Evolutionary conservation across 2,888 invertebrate species (phyloP), one percentile per base, ranked within the genome.

Genomic region (Epistrophe eligans): DNA sequence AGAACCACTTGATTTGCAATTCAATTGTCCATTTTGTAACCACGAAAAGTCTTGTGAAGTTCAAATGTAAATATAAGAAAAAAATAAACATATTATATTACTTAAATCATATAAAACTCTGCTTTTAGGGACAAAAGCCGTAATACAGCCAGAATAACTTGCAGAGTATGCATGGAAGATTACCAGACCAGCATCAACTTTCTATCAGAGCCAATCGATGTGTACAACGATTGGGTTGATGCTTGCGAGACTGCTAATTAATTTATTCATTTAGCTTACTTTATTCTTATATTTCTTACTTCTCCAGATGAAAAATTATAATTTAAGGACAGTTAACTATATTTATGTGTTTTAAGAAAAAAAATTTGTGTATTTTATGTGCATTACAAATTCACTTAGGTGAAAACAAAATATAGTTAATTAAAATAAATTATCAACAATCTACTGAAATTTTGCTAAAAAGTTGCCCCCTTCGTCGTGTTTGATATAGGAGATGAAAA

Each of bases 141-240:
- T 89, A 99, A 98, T 93, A 97, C 99, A 24, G 99, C 99, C 2
- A 95, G 97, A 92, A 99, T 99, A 94, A 96, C 97, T 67, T 99
- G 99, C 93, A 94, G 98, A 89, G 98, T 99, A 3, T 99, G 99
- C 91, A 93, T 98, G 91, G 99, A 99, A 94, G 98, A 98, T 91
- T 99, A 98, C 93, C 99, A 99, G 92, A 98, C 99, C 0, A 96
- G 96, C 40, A 98, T 99, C 89, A 99, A 99, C 93, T 97, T 98
- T 91, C 94, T 99, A 82, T 99, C 99, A 10, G 99, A 99, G 93
- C 97, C 99, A 8, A 96, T 99, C 89, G 99, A 99, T 94, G 99
- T 99, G 17, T 99, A 99, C 92, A 99, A 99, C 93, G 99, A 99
- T 92, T 99, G 99, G 99, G 99, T 99, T 84, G 99, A 99, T 94